These are phyloP conservation scores for Microtus ochrogaster DNA, from an alignment of 2,113 vertebrate species.

Conservation along the genomic window DNA sequence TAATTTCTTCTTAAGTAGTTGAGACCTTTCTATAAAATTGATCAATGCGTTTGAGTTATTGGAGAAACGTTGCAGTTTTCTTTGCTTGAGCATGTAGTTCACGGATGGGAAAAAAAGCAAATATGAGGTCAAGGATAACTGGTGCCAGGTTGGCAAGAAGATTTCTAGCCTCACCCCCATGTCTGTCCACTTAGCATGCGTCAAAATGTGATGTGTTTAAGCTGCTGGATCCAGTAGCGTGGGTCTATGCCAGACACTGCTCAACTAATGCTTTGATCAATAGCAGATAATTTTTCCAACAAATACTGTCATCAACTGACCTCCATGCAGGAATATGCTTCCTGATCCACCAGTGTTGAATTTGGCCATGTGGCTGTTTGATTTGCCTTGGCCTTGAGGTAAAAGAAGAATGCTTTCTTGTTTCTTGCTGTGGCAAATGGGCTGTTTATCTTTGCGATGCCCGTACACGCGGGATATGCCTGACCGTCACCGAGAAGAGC, in stretches of 20 bases:
- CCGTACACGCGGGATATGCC: background rate
- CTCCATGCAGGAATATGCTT: background rate
- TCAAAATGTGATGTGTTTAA: background rate
- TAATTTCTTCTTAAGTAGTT: conserved; percentile 31
- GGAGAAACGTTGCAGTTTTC: background rate
- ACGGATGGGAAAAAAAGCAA: background rate
- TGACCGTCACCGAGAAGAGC: background rate
- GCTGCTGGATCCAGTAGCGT: background rate
- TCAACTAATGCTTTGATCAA: background rate
- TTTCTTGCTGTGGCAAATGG: background rate
- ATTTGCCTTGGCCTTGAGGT: background rate
- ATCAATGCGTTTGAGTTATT: background rate
- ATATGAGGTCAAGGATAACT: background rate
- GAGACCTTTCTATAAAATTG: conserved; percentile 21
- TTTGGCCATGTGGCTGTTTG: background rate
- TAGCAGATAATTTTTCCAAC: background rate
- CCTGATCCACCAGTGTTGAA: fast-evolving
- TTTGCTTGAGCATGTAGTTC: background rate
- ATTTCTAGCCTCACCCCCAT: background rate
- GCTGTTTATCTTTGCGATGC: background rate
- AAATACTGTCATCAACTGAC: background rate
- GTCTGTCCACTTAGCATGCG: fast-evolving
- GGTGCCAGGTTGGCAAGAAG: background rate
- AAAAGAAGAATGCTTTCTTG: background rate
- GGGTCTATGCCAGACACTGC: background rate